A percentile compares a stretch with the other conserved stretches of the same genome.
These are phyloP conservation scores for Thamnaconus septentrionalis DNA, from an alignment of 2,113 vertebrate genomes.

Conservation along the genomic window DNA sequence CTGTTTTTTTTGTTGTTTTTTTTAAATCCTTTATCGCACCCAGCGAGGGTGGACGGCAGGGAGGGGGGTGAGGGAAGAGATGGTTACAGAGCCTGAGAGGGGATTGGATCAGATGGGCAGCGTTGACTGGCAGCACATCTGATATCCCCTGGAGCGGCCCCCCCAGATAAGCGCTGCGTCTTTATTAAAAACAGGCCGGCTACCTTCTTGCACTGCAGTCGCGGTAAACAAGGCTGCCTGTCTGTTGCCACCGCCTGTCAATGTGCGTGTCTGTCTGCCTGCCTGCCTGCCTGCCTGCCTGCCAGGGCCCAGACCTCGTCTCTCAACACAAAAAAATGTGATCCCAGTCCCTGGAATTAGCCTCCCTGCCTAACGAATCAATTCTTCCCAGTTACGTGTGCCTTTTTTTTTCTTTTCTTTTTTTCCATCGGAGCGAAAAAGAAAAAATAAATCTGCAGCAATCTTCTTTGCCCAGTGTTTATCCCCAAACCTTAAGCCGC, in stretches of 20 bases:
- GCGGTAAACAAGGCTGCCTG: slow-evolving; percentile 63
- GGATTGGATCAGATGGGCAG: slow-evolving; percentile 68
- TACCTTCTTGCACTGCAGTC: slow-evolving; percentile 53
- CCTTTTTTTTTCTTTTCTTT: background rate
- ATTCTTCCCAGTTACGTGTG: background rate
- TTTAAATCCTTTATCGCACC: slow-evolving; percentile 68
- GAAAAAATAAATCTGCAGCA: slow-evolving; percentile 6
- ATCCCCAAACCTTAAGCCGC: slow-evolving; percentile 37
- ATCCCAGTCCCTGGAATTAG: slow-evolving; percentile 3
- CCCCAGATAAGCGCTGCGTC: slow-evolving; percentile 67
- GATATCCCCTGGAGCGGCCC: slow-evolving; percentile 70
- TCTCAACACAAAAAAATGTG: slow-evolving; percentile 1
- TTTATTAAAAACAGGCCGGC: slow-evolving; percentile 71
- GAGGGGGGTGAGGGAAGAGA: slow-evolving; percentile 12
- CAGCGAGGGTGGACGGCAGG: slow-evolving; percentile 48
- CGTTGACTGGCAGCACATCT: slow-evolving; percentile 73
- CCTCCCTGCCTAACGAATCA: slow-evolving; percentile 10
- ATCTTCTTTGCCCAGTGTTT: slow-evolving; percentile 32
- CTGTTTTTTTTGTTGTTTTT: slow-evolving; percentile 13
- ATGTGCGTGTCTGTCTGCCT: slow-evolving; percentile 29
- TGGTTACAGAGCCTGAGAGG: slow-evolving; percentile 54
- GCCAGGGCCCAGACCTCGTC: slow-evolving; percentile 33
- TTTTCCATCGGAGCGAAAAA: slow-evolving; percentile 14
- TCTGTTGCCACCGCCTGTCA: slow-evolving; percentile 19
- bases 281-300: slow-evolving; percentile 21